A percentile compares a stretch with the other conserved stretches of the same genome.
phyloP scores from a whole-genome alignment of 2,888 invertebrate species.

The Drosophila imparisetae region DNA sequence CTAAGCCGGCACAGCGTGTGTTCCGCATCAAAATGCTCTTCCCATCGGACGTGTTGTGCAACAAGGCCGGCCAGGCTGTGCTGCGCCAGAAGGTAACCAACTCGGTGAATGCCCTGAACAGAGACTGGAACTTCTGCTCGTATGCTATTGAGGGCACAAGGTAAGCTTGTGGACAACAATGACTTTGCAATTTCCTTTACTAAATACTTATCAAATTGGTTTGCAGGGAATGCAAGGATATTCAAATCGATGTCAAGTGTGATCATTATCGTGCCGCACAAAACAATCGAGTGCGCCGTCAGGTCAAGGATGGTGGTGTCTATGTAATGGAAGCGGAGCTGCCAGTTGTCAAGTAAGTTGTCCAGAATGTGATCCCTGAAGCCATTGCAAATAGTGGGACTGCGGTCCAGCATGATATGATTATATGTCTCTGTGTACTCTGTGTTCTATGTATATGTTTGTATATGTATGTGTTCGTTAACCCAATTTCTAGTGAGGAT shows the following conservation, averaged over 20 bases:
- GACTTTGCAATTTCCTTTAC: rapidly evolving
- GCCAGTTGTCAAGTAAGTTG: conserved; percentile 93
- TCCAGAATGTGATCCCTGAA: not conserved
- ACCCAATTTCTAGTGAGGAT: conserved; percentile 78
- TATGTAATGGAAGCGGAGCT: conserved; percentile 93
- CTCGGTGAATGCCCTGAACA: conserved; percentile 95
- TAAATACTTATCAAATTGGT: not conserved
- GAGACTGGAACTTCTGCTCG: conserved; percentile 98
- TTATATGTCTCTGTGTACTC: conserved; percentile 42
- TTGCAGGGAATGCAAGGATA: conserved; percentile 93
- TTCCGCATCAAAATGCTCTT: conserved; percentile 97
- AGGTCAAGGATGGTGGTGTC: conserved; percentile 89
- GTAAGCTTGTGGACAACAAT: conserved; percentile 41
- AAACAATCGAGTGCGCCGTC: conserved; percentile 88
- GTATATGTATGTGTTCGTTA: conserved; percentile 61
- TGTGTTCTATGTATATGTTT: conserved; percentile 67
- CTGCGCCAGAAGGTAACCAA: conserved; percentile 94
- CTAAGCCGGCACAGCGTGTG: conserved; percentile 96
- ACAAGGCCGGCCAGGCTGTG: conserved; percentile 97
- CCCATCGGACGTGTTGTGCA: conserved; percentile 98
- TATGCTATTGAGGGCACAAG: conserved; percentile 92
- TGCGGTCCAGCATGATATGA: conserved; percentile 46
- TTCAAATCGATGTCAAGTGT: conserved; percentile 96
- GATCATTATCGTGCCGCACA: conserved; percentile 88
- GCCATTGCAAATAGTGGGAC: not conserved